Evolutionary conservation across 2,888 invertebrate species (phyloP).

Genomic region (Caenorhabditis sp.): DNA sequence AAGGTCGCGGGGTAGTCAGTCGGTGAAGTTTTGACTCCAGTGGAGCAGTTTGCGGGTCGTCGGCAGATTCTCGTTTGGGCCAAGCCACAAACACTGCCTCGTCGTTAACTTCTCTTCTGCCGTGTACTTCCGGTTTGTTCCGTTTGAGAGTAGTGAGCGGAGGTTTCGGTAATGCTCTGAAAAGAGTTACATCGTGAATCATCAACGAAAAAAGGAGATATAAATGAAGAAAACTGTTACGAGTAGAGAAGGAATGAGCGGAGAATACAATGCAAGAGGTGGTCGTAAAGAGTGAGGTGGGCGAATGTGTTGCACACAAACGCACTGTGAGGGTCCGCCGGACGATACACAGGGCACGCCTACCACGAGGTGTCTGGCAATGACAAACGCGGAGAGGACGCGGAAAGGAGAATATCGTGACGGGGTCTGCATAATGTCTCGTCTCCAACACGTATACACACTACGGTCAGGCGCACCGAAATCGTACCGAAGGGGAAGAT

Average conservation of each 20-base stretch:
- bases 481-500: conserved; percentile 24
- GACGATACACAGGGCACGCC: conserved; percentile 21
- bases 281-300: conserved; percentile 15
- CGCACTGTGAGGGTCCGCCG: conserved; percentile 21
- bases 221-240: not conserved
- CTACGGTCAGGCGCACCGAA: conserved; percentile 29
- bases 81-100: conserved; percentile 66
- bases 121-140: conserved; percentile 60
- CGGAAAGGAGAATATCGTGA: conserved; percentile 31
- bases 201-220: conserved; percentile 8
- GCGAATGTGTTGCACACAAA: not conserved
- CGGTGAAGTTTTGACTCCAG: conserved; percentile 30
- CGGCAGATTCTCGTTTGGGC: conserved; percentile 66
- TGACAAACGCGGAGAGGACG: conserved; percentile 33
- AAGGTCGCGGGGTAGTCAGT: conserved; percentile 63
- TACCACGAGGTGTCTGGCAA: conserved; percentile 42
- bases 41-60: conserved; percentile 12
- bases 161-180: conserved; percentile 42
- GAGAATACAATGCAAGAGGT: not conserved
- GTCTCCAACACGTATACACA: conserved; percentile 30
- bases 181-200: conserved; percentile 37
- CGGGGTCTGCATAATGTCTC: conserved; percentile 42
- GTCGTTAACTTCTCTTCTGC: conserved; percentile 40
- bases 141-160: conserved; percentile 55
- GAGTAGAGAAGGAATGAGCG: not conserved